phyloP scores from a whole-genome alignment of 2,113 vertebrate species.

The Toxotes jaculatrix region DNA sequence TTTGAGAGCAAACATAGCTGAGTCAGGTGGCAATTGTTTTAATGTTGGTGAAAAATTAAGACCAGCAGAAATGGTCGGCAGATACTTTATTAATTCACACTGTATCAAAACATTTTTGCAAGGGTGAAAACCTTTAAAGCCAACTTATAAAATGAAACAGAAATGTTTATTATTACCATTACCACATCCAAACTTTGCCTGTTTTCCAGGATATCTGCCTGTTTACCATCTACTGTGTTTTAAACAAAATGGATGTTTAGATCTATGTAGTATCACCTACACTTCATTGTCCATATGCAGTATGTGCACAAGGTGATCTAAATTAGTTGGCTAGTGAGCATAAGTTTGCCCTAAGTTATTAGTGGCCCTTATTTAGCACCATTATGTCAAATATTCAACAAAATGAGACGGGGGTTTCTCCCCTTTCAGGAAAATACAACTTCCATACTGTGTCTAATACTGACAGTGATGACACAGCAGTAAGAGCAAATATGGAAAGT shows the following conservation, averaged over 20 bases:
- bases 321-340: background rate
- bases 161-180: background rate
- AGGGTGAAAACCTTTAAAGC: background rate
- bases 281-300: background rate
- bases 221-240: background rate
- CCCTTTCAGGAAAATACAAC: background rate
- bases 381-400: background rate
- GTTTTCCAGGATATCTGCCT: too few species aligned
- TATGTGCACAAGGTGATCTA: background rate
- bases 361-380: background rate
- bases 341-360: background rate
- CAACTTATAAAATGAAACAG: background rate
- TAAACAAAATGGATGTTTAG: background rate
- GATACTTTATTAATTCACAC: background rate
- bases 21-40: background rate
- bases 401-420: background rate
- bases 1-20: background rate
- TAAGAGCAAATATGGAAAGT: background rate
- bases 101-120: background rate
- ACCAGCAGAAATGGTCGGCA: too few species aligned
- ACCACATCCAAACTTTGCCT: too few species aligned
- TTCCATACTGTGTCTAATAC: background rate
- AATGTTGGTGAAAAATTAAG: background rate
- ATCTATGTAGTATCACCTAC: background rate
- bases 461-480: background rate